Conservation (phyloP, 2,888 invertebrate genomes). For the Cantharis flavilabris region DNA sequence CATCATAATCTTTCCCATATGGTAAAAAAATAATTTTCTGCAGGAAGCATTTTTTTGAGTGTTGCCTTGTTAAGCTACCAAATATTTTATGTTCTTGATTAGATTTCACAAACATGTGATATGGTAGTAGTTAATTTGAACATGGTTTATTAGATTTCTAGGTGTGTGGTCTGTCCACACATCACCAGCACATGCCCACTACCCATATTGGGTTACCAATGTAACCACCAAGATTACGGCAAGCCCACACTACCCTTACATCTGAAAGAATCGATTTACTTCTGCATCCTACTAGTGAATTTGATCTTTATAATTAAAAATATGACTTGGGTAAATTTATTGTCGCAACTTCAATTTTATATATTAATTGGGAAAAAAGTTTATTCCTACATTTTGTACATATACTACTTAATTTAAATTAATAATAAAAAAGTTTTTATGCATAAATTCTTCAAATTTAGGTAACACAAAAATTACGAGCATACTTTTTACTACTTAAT, state of each 20-base stretch:
- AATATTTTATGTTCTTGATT: conserved; percentile 25
- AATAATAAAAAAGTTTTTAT: neutral
- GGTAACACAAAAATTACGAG: conserved; percentile 33
- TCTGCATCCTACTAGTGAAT: conserved; percentile 1
- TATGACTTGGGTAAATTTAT: conserved; percentile 4
- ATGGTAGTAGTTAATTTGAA: conserved; percentile 28
- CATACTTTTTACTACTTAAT: conserved; percentile 32
- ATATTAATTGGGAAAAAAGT: neutral
- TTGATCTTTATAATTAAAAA: conserved; percentile 12
- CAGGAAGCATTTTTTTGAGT: conserved; percentile 21
- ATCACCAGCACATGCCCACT: conserved; percentile 31
- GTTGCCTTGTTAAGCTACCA: conserved; percentile 19
- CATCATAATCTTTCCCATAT: conserved; percentile 13
- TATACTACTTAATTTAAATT: neutral
- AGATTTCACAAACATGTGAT: conserved; percentile 27
- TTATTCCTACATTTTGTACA: neutral
- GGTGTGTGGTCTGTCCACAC: conserved; percentile 39
- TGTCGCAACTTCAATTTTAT: neutral
- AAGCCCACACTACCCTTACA: conserved; percentile 9
- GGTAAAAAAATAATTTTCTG: conserved; percentile 19
- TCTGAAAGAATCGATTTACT: conserved; percentile 3
- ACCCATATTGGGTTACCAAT: conserved; percentile 26
- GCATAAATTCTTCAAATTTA: conserved; percentile 29
- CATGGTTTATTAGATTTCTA: conserved; percentile 35
- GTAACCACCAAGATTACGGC: conserved; percentile 19